phyloP scores from a whole-genome alignment of 2,888 invertebrate species.

The Drosophila paranaensis region DNA sequence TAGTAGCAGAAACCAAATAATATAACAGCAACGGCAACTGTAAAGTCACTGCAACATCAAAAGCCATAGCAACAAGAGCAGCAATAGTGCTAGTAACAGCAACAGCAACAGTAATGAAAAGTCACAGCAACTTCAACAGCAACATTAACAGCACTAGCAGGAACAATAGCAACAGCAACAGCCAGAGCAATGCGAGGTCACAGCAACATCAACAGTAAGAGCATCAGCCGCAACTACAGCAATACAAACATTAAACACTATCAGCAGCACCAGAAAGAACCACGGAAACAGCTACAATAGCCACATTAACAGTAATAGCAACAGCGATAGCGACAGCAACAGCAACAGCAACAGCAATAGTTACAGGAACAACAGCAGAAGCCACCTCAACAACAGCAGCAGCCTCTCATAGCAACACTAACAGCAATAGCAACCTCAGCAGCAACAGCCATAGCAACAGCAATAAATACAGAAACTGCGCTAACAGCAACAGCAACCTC shows the following conservation, averaged over 20 bases:
- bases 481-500: too few relatives aligned
- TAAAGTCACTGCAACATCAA: not conserved
- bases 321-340: not conserved
- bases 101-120: not conserved
- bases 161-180: too few relatives aligned
- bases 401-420: not conserved
- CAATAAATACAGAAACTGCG: not conserved
- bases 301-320: not conserved
- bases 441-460: not conserved
- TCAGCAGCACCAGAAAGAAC: too few relatives aligned
- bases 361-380: not conserved
- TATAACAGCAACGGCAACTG: not conserved
- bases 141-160: not conserved
- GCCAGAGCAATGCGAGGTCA: too few relatives aligned
- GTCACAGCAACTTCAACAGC: not conserved
- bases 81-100: too few relatives aligned
- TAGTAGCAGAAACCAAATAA: constrained; percentile 6
- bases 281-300: too few relatives aligned
- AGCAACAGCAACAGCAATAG: not conserved
- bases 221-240: too few relatives aligned
- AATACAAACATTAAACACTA: too few relatives aligned
- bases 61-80: too few relatives aligned
- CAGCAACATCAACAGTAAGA: too few relatives aligned
- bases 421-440: not conserved
- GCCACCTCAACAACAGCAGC: not conserved